Evolutionary conservation across 2,113 vertebrate genomes (phyloP).

Genomic region (Callocephalon fimbriatum): DNA sequence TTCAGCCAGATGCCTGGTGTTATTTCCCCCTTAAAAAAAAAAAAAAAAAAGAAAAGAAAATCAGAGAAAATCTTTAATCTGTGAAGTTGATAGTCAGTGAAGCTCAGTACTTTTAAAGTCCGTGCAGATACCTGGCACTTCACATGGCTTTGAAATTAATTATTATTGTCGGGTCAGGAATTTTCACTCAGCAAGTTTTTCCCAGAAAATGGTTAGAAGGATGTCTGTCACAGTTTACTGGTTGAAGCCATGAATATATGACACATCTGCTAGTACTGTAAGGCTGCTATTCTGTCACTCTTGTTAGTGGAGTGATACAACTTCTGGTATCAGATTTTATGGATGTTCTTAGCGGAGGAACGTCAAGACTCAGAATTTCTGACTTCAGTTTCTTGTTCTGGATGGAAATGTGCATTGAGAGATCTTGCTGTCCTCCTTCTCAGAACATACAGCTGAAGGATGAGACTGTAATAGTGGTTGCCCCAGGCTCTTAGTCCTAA

Average conservation of each 20-base stretch:
- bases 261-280: not conserved
- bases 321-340: not conserved
- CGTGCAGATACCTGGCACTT: not conserved
- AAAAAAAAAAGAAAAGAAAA: not conserved
- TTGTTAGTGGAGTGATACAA: not conserved
- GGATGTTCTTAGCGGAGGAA: not conserved
- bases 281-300: not conserved
- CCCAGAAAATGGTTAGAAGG: not conserved
- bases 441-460: not conserved
- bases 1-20: slow-evolving; percentile 52
- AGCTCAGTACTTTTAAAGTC: slow-evolving; percentile 6
- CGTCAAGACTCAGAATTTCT: not conserved
- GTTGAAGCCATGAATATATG: not conserved
- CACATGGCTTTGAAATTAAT: not conserved
- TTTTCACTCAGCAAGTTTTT: not conserved
- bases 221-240: not conserved
- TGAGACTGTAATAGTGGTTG: not conserved
- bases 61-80: not conserved
- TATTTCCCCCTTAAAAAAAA: not conserved
- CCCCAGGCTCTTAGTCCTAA: not conserved
- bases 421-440: not conserved
- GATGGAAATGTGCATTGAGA: not conserved
- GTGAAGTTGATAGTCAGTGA: not conserved
- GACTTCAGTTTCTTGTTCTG: not conserved
- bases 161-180: not conserved